A percentile compares a stretch with the other conserved stretches of the same genome.
These are phyloP conservation scores for Nezara viridula DNA, from an alignment of 2,888 invertebrate species.

Conservation along the genomic window DNA sequence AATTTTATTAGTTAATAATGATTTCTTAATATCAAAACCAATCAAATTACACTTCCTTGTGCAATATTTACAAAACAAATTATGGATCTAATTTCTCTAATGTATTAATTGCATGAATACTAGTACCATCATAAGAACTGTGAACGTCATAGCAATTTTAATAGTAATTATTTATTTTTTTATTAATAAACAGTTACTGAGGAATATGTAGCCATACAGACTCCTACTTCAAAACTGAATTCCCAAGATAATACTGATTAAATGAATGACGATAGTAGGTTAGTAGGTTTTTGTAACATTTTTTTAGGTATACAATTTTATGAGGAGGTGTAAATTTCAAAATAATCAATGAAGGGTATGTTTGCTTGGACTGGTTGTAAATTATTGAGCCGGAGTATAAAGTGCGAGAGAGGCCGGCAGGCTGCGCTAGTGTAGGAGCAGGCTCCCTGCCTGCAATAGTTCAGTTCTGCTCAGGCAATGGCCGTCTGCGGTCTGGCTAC, in stretches of 20 bases:
- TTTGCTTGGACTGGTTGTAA: conserved; percentile 41
- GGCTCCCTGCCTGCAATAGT: conserved; percentile 25
- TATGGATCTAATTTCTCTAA: neutral
- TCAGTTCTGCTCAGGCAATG: conserved; percentile 49
- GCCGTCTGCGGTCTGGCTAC: conserved; percentile 16
- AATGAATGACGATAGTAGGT: neutral
- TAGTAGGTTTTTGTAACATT: neutral
- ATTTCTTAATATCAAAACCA: neutral
- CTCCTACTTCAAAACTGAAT: neutral
- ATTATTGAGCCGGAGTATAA: conserved; percentile 44
- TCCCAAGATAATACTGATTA: neutral
- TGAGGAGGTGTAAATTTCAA: conserved; percentile 30
- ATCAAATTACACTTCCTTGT: neutral
- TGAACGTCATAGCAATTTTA: neutral
- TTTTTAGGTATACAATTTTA: neutral
- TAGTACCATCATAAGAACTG: neutral
- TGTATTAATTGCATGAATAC: neutral
- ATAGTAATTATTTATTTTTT: neutral
- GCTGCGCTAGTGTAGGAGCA: conserved; percentile 31
- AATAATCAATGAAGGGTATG: conserved; percentile 30
- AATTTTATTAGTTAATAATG: neutral
- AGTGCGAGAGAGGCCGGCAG: neutral
- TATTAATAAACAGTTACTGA: neutral
- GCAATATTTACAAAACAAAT: neutral
- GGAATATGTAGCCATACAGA: neutral